Evolutionary conservation across 2,888 invertebrate genomes (phyloP).

Genomic region (Eristalis tenax): DNA sequence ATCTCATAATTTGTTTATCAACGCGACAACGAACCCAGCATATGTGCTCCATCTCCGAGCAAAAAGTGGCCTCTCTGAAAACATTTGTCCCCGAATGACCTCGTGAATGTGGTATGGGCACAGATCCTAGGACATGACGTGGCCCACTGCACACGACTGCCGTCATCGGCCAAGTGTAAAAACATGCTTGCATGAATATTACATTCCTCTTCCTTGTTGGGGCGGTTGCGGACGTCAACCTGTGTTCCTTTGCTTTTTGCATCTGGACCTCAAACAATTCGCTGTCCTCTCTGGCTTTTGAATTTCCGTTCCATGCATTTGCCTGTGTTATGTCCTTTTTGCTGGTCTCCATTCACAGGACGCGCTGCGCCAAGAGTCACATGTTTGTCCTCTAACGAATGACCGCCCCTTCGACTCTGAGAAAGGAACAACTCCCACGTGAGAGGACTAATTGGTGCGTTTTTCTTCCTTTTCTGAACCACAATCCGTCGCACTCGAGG

Average conservation of each 20-base stretch:
- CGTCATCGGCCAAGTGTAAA: slow-evolving; percentile 18
- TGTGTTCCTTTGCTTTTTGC: slow-evolving; percentile 7
- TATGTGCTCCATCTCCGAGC: not conserved
- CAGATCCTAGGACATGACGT: not conserved
- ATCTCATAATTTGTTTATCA: not conserved
- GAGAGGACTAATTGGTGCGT: slow-evolving; percentile 55
- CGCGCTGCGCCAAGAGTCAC: slow-evolving; percentile 7
- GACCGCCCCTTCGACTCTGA: not conserved
- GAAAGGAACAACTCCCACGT: slow-evolving; percentile 1
- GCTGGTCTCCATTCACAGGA: not conserved
- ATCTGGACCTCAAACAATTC: slow-evolving; percentile 48
- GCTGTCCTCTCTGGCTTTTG: slow-evolving; percentile 23
- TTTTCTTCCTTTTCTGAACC: slow-evolving; percentile 26
- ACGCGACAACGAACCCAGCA: not conserved
- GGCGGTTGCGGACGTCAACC: not conserved
- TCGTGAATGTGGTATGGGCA: not conserved
- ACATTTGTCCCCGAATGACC: not conserved
- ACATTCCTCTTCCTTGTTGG: slow-evolving; percentile 8
- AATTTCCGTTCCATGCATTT: slow-evolving; percentile 2
- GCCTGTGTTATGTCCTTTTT: not conserved
- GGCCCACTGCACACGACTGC: slow-evolving; percentile 14
- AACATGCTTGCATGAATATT: slow-evolving; percentile 37
- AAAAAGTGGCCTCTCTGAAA: not conserved
- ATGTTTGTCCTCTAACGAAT: slow-evolving; percentile 16
- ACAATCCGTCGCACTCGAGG: too few species aligned